Conservation (phyloP, 2,888 invertebrate genomes). For the Scaptomyza reducta region DNA sequence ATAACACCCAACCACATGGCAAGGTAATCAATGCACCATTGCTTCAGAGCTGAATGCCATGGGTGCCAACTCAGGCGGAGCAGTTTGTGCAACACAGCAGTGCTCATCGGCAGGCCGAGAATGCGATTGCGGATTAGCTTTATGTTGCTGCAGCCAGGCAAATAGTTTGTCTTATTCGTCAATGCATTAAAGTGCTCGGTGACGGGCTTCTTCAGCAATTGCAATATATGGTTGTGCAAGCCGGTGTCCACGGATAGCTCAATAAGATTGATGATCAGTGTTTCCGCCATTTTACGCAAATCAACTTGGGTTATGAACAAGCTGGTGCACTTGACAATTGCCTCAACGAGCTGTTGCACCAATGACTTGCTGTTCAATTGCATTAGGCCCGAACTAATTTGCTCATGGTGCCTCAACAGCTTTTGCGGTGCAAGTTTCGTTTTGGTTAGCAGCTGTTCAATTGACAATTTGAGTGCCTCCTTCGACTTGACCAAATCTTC, state of each 20-base stretch:
- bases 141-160: conserved; percentile 54
- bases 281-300: conserved; percentile 68
- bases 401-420: conserved; percentile 29
- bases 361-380: conserved; percentile 75
- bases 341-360: conserved; percentile 62
- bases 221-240: conserved; percentile 62
- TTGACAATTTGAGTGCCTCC: conserved; percentile 20
- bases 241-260: conserved; percentile 56
- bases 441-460: conserved; percentile 27
- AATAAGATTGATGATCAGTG: conserved; percentile 68
- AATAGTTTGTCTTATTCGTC: conserved; percentile 71
- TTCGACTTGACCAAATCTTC: conserved; percentile 28
- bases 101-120: conserved; percentile 81
- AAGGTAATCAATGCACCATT: conserved; percentile 73
- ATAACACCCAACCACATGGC: conserved; percentile 74
- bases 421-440: conserved; percentile 9
- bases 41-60: conserved; percentile 34
- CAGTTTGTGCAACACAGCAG: conserved; percentile 71
- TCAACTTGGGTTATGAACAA: conserved; percentile 52
- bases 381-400: conserved; percentile 60
- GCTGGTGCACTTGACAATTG: conserved; percentile 63
- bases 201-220: conserved; percentile 62
- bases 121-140: conserved; percentile 63
- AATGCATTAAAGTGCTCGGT: conserved; percentile 75
- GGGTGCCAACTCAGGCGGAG: conserved; percentile 44